Conservation (phyloP, 30 jellyfish, hydroid and myxozoan species). For the Clytia hemisphaerica region DNA sequence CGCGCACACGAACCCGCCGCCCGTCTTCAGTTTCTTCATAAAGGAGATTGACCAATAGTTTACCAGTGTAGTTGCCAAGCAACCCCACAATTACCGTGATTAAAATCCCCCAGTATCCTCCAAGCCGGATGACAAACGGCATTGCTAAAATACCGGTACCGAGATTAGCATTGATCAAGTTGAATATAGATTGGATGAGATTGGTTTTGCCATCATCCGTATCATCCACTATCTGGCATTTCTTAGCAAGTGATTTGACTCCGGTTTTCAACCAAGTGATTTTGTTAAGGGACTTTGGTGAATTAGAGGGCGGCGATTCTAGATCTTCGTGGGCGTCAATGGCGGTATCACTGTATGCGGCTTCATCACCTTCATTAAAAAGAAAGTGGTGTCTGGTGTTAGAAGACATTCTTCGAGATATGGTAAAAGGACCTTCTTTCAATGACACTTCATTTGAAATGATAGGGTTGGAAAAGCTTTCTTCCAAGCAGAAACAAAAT, state of each 20-base stretch:
- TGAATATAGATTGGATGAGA: conserved; percentile 68
- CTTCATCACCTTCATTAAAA: too few species aligned
- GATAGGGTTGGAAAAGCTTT: too few species aligned
- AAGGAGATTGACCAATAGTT: conserved; percentile 54
- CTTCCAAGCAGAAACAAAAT: too few species aligned
- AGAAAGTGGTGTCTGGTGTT: too few species aligned
- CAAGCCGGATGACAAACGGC: conserved; percentile 84
- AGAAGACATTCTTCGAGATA: too few species aligned
- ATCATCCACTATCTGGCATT: conserved; percentile 90
- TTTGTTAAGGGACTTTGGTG: conserved; percentile 40
- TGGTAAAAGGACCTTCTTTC: too few species aligned
- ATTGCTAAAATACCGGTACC: conserved; percentile 87
- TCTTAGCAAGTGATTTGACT: conserved; percentile 80
- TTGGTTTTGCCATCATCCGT: conserved; percentile 73
- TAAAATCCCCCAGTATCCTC: conserved; percentile 85
- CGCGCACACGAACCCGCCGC: conserved; percentile 84
- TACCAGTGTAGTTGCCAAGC: conserved; percentile 84
- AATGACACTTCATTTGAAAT: too few species aligned
- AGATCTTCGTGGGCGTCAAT: too few species aligned
- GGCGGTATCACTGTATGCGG: too few species aligned
- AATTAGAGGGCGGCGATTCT: too few species aligned
- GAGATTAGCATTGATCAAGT: conserved; percentile 79
- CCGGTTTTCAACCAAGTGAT: conserved; percentile 85
- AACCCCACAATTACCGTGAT: conserved; percentile 61
- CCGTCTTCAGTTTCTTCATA: conserved; percentile 90